These are phyloP conservation scores for Galbula dea DNA, from an alignment of 2,113 vertebrate species.

Conservation along the genomic window DNA sequence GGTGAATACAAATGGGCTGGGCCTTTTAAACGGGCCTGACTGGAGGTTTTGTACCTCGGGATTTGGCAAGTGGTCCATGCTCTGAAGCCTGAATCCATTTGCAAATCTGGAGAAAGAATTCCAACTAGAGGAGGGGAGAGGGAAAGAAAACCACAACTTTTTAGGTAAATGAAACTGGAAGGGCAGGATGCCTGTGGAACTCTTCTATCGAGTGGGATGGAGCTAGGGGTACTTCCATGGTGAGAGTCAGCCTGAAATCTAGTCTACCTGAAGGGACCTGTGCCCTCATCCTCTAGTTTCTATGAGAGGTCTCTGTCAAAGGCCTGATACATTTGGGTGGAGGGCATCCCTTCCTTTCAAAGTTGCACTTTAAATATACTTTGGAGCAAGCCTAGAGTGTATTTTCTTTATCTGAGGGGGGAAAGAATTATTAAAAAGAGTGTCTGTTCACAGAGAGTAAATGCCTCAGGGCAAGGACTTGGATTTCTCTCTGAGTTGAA, in stretches of 20 bases:
- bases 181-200: background rate
- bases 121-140: background rate
- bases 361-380: background rate
- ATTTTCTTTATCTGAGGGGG: too few relatives aligned
- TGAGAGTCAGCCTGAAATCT: background rate
- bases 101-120: slow-evolving; percentile 10
- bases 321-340: background rate
- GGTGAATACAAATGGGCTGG: slow-evolving; percentile 31
- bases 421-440: too few relatives aligned
- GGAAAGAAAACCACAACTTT: background rate
- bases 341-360: background rate
- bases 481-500: background rate
- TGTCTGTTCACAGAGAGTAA: background rate
- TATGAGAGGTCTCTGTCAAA: accelerated
- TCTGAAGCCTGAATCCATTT: slow-evolving; percentile 24
- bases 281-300: background rate
- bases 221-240: background rate
- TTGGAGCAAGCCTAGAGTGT: background rate
- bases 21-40: slow-evolving; percentile 19
- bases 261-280: background rate
- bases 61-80: background rate
- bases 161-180: background rate
- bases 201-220: background rate
- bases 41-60: background rate
- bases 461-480: background rate